Conservation (phyloP, 2,888 invertebrate genomes). For the Dendrolimus pini region DNA sequence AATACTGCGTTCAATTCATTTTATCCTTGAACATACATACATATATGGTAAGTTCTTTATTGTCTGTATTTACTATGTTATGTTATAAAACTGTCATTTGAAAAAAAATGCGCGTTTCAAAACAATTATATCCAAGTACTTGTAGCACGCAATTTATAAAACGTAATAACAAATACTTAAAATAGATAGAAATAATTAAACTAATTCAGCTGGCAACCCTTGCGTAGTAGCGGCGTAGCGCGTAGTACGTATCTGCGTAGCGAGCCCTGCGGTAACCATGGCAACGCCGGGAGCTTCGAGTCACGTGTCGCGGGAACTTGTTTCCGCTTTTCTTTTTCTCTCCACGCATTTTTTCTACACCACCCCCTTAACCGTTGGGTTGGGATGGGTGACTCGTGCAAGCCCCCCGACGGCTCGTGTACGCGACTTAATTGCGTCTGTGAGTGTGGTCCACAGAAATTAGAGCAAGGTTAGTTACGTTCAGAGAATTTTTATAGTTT, state of each 20-base stretch:
- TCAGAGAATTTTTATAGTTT: not conserved
- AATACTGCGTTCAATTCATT: too few relatives aligned
- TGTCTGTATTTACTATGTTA: too few relatives aligned
- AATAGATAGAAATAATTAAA: too few relatives aligned
- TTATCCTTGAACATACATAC: too few relatives aligned
- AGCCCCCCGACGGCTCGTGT: slow-evolving; percentile 56
- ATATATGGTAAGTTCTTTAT: too few relatives aligned
- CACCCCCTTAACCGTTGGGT: slow-evolving; percentile 15
- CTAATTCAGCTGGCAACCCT: not conserved
- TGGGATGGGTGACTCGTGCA: slow-evolving; percentile 29
- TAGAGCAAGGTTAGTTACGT: slow-evolving; percentile 51
- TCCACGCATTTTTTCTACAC: slow-evolving; percentile 55
- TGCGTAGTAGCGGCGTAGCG: not conserved
- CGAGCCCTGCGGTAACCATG: slow-evolving; percentile 52
- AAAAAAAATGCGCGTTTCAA: too few relatives aligned
- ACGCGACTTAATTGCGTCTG: slow-evolving; percentile 76
- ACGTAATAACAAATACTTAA: too few relatives aligned
- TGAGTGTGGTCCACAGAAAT: slow-evolving; percentile 76
- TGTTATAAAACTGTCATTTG: too few relatives aligned
- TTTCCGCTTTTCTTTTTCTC: slow-evolving; percentile 67
- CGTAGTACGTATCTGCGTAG: not conserved
- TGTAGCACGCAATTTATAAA: too few relatives aligned
- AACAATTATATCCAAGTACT: too few relatives aligned
- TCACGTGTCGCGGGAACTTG: slow-evolving; percentile 74
- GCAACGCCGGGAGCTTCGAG: slow-evolving; percentile 69